phyloP scores from a whole-genome alignment of 2,113 vertebrate genomes.

The Miniopterus natalensis region DNA sequence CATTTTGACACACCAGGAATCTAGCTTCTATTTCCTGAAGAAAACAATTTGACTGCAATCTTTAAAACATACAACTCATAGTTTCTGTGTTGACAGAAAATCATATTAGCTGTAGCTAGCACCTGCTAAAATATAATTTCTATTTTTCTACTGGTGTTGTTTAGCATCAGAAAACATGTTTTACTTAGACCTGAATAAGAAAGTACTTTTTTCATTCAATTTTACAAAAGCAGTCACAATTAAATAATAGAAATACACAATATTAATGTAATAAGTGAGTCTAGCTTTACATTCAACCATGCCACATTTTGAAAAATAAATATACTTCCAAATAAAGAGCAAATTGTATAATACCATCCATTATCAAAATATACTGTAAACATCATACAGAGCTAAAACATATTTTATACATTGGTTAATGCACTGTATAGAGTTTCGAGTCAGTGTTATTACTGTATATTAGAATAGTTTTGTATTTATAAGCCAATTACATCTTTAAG shows the following conservation, averaged over 20 bases:
- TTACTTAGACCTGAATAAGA: neutral
- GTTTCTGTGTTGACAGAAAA: constrained; percentile 67
- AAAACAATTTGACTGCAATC: constrained; percentile 66
- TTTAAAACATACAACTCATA: constrained; percentile 65
- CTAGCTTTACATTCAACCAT: neutral
- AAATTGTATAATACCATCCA: neutral
- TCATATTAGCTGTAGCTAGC: constrained; percentile 21
- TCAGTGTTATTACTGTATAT: neutral
- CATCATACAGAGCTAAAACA: neutral
- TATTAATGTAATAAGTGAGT: neutral
- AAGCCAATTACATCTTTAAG: neutral
- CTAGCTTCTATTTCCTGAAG: constrained; percentile 64
- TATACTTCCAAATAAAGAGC: neutral
- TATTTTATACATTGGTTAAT: neutral
- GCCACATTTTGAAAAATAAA: neutral
- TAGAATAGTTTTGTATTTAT: neutral
- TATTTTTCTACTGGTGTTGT: constrained; percentile 42
- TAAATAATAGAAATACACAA: neutral
- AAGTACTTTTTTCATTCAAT: neutral
- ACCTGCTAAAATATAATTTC: constrained; percentile 57
- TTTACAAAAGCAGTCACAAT: neutral
- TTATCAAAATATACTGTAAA: constrained; percentile 7
- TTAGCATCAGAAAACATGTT: neutral
- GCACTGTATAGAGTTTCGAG: neutral
- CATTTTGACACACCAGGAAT: constrained; percentile 64